Conservation (phyloP, 2,113 vertebrate species). For the Ahaetulla prasina region DNA sequence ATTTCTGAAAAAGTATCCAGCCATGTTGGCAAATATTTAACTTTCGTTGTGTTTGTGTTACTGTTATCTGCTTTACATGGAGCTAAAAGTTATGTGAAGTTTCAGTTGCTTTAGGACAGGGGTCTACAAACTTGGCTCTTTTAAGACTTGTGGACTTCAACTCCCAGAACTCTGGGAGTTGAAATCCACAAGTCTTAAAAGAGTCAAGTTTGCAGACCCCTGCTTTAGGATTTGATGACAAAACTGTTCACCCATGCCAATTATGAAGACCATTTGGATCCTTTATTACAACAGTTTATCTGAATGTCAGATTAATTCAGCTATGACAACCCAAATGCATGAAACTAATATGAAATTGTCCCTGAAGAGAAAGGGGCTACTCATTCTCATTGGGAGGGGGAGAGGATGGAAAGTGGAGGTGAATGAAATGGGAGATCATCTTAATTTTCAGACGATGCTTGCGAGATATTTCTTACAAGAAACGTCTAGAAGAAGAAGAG, state of each 20-base stretch:
- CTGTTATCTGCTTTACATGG: background rate
- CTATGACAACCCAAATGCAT: background rate
- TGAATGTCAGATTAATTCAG: background rate
- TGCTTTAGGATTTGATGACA: background rate
- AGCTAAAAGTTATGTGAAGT: background rate
- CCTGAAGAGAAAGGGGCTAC: background rate
- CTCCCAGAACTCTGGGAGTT: too few relatives aligned
- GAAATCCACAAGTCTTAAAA: too few relatives aligned
- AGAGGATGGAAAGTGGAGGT: background rate
- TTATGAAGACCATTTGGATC: background rate
- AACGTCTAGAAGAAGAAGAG: background rate
- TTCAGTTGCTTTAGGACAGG: background rate
- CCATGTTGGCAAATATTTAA: background rate
- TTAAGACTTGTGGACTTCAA: too few relatives aligned
- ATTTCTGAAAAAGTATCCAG: background rate
- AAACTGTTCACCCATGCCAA: background rate
- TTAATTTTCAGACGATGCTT: background rate
- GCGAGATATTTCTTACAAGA: background rate
- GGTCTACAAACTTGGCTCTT: too few relatives aligned
- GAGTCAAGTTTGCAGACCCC: too few relatives aligned
- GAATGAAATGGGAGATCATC: background rate
- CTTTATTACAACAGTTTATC: background rate
- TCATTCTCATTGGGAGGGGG: background rate
- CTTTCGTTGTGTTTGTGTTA: background rate
- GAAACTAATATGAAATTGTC: background rate